Conservation (phyloP, 2,113 vertebrate species). For the Odocoileus virginianus region DNA sequence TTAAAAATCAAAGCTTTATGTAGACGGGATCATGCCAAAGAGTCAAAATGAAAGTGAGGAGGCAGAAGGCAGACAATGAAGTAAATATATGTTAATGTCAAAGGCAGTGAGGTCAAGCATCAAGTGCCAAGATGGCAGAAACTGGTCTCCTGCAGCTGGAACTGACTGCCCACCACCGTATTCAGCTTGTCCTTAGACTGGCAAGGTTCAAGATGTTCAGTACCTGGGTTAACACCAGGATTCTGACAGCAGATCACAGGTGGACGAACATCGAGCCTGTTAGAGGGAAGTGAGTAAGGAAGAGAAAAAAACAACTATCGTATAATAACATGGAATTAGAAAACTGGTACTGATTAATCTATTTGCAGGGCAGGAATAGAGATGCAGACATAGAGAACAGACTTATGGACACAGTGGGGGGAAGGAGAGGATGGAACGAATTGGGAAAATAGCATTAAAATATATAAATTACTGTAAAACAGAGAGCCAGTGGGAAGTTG, state of each 20-base stretch:
- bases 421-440: not conserved
- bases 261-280: not conserved
- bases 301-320: not conserved
- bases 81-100: not conserved
- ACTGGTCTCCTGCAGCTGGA: not conserved
- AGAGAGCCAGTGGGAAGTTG: fast-evolving
- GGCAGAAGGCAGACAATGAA: not conserved
- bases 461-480: not conserved
- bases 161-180: fast-evolving
- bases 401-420: not conserved
- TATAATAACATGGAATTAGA: not conserved
- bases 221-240: not conserved
- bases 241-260: not conserved
- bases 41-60: not conserved
- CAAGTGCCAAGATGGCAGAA: not conserved
- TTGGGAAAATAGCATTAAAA: not conserved
- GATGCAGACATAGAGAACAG: not conserved
- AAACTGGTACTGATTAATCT: not conserved
- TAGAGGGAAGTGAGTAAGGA: not conserved
- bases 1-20: not conserved
- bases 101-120: not conserved
- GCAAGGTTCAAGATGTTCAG: not conserved
- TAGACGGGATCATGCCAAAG: not conserved
- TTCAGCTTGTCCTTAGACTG: not conserved
- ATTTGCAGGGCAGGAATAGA: not conserved